Conservation (phyloP, 1,140 invertebrate species). For the Fopius arisanus region DNA sequence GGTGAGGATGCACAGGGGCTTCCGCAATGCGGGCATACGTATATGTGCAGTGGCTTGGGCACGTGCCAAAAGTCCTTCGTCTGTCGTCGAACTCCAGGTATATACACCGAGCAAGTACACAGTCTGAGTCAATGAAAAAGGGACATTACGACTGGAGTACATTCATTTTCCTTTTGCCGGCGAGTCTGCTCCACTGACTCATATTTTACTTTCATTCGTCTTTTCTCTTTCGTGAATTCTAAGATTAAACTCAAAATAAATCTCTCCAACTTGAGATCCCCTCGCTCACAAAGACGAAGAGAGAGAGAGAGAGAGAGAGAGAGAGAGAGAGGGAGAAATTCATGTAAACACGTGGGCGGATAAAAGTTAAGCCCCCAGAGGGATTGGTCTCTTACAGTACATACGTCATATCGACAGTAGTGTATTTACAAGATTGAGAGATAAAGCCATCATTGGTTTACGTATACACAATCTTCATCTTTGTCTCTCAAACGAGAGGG, state of each 20-base stretch:
- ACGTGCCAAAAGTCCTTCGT: conserved; percentile 5
- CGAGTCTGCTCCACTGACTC: conserved; percentile 22
- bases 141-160: background rate
- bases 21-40: background rate
- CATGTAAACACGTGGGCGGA: background rate
- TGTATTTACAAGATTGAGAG: conserved; percentile 28
- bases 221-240: background rate
- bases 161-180: background rate
- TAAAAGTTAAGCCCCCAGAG: conserved; percentile 2
- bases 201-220: conserved; percentile 26
- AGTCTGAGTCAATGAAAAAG: conserved; percentile 2
- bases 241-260: conserved; percentile 26
- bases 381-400: conserved; percentile 24
- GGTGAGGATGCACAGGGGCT: background rate
- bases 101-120: background rate
- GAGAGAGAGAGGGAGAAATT: background rate
- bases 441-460: conserved; percentile 20
- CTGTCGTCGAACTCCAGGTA: background rate
- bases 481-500: background rate
- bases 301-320: background rate
- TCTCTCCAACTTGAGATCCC: background rate
- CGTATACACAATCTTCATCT: background rate
- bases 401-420: conserved; percentile 25
- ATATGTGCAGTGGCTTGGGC: background rate
- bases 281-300: too few species aligned